Evolutionary conservation across 1,140 invertebrate genomes (phyloP), one percentile per base, ranked within the genome.

Genomic region (Drosophila hydei): DNA sequence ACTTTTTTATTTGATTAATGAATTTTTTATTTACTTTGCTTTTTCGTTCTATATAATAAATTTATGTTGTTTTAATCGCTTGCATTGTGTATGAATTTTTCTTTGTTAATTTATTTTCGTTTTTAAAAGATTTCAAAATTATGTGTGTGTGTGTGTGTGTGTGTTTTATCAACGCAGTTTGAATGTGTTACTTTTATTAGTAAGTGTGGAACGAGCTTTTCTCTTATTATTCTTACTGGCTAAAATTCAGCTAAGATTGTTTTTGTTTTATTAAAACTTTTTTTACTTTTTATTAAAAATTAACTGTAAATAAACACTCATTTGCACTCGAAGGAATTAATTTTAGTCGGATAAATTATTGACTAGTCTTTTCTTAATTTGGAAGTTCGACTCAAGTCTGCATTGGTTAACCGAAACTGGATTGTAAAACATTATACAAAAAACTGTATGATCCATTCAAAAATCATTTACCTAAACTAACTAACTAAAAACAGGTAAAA

Each of bases 41-140:
- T 77, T 87, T 71, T 47, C 47, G 62, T 75, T 88, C 81, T 87
- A 87, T 87, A 87, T 85, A 85, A 71, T 68, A 87, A 87, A 71
- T 74, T 80, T 64, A 87, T 85, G 60, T 42, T 84, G 75, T 64
- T 62, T 77, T 68, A 85, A 76, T 84, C 73, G 81, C 69, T 87
- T 85, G 80, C 80, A 27, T 77, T 64, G 81, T 75, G 77, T 87
- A 72, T 79, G 64, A 48, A 27, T 69, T 55, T 64, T 68, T 56
- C 12, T 45, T 67, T 33, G 47, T 72, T 62, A 23, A 40, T 55
- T 68, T 54, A 36, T 14, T 64, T 21, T 42, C 65, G 36, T 60
- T 30, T 52, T 67, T 51, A 65, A 79, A 79, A 60, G 23, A 58
- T 51, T 40, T 67, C 21, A 33, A 81, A 74, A 69, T 65, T 12